phyloP scores from a whole-genome alignment of 2,113 vertebrate genomes.

The Cyprinodon tularosa region DNA sequence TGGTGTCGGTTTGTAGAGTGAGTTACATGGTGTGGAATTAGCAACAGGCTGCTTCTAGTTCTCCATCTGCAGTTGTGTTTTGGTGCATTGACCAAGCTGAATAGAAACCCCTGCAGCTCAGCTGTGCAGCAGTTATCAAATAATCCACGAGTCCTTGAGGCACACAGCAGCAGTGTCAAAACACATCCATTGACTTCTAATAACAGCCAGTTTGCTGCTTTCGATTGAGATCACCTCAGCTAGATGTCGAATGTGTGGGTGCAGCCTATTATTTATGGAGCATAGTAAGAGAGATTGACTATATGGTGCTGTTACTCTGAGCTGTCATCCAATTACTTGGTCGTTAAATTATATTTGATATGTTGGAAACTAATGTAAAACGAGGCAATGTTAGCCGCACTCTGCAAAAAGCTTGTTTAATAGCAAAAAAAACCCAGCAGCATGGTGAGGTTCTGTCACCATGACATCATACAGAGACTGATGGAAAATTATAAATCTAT shows the following conservation, averaged over 20 bases:
- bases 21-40: conserved; percentile 18
- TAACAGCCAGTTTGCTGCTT: conserved; percentile 69
- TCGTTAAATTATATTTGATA: conserved; percentile 60
- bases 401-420: conserved; percentile 33
- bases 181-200: conserved; percentile 70
- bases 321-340: conserved; percentile 61
- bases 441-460: conserved; percentile 16
- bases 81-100: conserved; percentile 65
- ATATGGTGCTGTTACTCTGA: conserved; percentile 58
- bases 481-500: conserved; percentile 7
- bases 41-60: conserved; percentile 19
- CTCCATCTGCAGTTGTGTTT: conserved; percentile 42
- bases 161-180: conserved; percentile 71
- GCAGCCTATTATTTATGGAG: conserved; percentile 53
- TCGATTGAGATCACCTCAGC: conserved; percentile 62
- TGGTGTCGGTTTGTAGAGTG: conserved; percentile 7
- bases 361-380: conserved; percentile 32
- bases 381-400: conserved; percentile 32
- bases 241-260: conserved; percentile 58
- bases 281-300: conserved; percentile 60
- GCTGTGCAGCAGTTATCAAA: conserved; percentile 63
- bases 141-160: conserved; percentile 76
- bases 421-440: conserved; percentile 1
- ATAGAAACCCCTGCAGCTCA: conserved; percentile 62
- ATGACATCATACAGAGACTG: conserved; percentile 24